Evolutionary conservation across 2,113 vertebrate species (phyloP).

Genomic region (human): DNA sequence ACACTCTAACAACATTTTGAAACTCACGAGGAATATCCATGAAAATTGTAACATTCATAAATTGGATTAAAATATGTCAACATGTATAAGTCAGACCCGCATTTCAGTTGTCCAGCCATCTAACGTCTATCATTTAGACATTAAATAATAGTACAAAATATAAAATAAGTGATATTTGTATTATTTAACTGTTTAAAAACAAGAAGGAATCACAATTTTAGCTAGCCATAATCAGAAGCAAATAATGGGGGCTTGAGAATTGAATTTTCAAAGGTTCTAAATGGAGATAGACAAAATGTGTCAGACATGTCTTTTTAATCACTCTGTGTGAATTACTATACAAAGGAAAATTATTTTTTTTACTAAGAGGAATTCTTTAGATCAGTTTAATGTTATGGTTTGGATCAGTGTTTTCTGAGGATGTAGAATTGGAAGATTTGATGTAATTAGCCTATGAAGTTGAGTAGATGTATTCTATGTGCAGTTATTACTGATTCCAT

Average conservation of each 20-base stretch:
- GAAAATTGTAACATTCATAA: neutral
- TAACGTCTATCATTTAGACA: neutral
- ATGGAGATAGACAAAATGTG: neutral
- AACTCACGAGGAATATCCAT: neutral
- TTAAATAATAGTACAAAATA: neutral
- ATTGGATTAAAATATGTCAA: neutral
- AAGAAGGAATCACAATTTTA: neutral
- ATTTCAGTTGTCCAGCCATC: neutral
- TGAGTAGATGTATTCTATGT: neutral
- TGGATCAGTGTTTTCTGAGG: neutral
- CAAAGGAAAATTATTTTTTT: neutral
- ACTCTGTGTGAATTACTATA: neutral
- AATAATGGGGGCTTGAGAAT: neutral
- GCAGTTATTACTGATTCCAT: neutral
- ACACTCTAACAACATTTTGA: neutral
- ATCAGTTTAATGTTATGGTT: neutral
- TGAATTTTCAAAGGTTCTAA: conserved; percentile 16
- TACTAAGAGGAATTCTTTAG: neutral
- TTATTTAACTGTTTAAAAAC: neutral
- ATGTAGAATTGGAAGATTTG: neutral
- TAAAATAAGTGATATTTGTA: neutral
- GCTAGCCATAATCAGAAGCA: neutral
- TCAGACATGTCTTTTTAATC: neutral
- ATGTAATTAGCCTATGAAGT: neutral
- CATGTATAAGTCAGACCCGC: neutral